These are phyloP conservation scores for Platygyra sinensis DNA, from an alignment of 64 coral and sea anemone species.

Conservation along the genomic window DNA sequence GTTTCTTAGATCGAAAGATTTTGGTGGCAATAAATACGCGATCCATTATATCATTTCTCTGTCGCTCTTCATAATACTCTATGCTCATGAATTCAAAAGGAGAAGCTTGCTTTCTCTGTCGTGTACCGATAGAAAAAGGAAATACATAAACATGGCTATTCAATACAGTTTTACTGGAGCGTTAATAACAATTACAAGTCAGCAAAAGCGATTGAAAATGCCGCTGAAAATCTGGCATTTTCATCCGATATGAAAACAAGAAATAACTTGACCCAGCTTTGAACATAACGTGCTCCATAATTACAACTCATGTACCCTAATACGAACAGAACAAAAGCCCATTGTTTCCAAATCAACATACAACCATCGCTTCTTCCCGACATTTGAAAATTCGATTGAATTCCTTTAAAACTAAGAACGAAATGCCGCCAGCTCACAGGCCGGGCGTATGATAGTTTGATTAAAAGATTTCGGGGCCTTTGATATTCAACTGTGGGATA, in stretches of 20 bases:
- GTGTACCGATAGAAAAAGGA: neutral
- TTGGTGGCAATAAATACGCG: no score
- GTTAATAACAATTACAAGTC: neutral
- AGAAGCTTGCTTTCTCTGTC: neutral
- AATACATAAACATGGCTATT: conserved; percentile 17
- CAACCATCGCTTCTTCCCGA: conserved; percentile 45
- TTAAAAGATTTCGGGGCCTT: conserved; percentile 84
- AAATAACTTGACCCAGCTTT: conserved; percentile 24
- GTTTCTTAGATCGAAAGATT: neutral
- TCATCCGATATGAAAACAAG: neutral
- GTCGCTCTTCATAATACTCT: neutral
- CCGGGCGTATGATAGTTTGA: conserved; percentile 53
- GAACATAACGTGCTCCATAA: neutral
- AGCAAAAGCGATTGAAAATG: neutral
- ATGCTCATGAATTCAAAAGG: neutral
- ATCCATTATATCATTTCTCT: neutral
- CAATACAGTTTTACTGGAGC: conserved; percentile 8
- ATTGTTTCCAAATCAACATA: conserved; percentile 60
- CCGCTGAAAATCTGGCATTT: neutral
- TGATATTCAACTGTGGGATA: conserved; percentile 51
- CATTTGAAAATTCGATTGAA: conserved; percentile 74
- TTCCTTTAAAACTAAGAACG: conserved; percentile 64
- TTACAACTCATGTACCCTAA: conserved; percentile 39
- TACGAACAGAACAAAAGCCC: conserved; percentile 39
- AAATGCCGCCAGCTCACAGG: conserved; percentile 60